Base-by-base conservation (phyloP, 2,797 vertebrate species). In the Steatocranus sp. region DNA sequence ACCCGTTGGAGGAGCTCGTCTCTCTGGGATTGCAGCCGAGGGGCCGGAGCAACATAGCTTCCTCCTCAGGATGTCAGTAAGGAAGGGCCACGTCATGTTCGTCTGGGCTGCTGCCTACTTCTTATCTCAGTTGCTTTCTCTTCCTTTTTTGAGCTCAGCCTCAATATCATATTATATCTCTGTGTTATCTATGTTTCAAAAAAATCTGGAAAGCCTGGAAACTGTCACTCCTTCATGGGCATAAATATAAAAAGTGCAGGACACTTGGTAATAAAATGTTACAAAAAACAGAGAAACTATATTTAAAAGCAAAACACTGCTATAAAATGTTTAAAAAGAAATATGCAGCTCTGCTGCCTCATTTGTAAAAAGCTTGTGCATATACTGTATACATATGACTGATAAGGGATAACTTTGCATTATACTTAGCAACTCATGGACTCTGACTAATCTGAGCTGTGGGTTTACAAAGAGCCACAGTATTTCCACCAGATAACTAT, bases 51-150 rank as follows among this genome's bases (percentile, higher is more conserved):
- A 89, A 90, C 87, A 18, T 89, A 87, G 93, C 89, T 96, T 96
- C 95, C 95, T 95, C 87, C 86, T 92, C 93, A 95, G 94, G 94
- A 95, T 95, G 94, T 94, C 92, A 92, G 88, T 83, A 68, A 96
- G 94, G 94, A 95, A 96, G 92, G 89, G 84, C 94, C 93, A 91
- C 92, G 23, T 93, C 89, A 84, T 89, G 91, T 94, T 95, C 94
- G 93, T 94, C 92, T 95, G 94, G 91, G 88, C 92, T 87, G 82
- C 89, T 91, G 92, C 91, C 88, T 90, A 81, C 85, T 88, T 81
- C 87, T 94, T 93, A 93, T 93, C 92, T 89, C 85, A 79, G 83
- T 82, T 76, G 56, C 82, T 80, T 75, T 90, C 83, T 90, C 75
- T 92, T 86, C 86, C 86, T 86, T 86, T 88, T 74, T 81, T 48